Evolutionary conservation across 2,888 invertebrate species (phyloP).

Genomic region (Endotricha flammealis): DNA sequence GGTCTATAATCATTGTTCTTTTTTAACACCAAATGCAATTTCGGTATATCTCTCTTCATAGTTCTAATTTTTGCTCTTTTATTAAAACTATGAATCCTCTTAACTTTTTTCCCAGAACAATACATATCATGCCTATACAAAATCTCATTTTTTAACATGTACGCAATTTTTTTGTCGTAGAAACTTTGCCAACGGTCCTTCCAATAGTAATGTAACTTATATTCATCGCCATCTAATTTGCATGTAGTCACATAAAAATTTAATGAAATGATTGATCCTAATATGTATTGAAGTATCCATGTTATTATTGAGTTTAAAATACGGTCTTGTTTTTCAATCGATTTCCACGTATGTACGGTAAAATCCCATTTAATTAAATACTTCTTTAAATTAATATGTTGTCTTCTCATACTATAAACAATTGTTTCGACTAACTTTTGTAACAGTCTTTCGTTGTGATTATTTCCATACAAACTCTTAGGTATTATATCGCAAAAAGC

Average conservation of each 20-base stretch:
- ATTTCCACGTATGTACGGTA: slow-evolving; percentile 39
- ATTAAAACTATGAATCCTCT: slow-evolving; percentile 30
- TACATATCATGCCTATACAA: slow-evolving; percentile 43
- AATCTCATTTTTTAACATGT: slow-evolving; percentile 44
- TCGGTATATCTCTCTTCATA: slow-evolving; percentile 49
- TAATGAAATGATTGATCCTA: slow-evolving; percentile 55
- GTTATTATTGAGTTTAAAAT: slow-evolving; percentile 35
- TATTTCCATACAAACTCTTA: slow-evolving; percentile 42
- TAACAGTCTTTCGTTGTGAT: slow-evolving; percentile 51
- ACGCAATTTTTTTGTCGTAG: slow-evolving; percentile 53
- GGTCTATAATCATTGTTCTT: slow-evolving; percentile 53
- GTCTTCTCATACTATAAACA: slow-evolving; percentile 59
- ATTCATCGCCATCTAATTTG: slow-evolving; percentile 59
- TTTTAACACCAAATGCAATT: slow-evolving; percentile 58
- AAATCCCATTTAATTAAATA: slow-evolving; percentile 50
- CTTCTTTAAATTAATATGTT: slow-evolving; percentile 42
- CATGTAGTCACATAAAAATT: slow-evolving; percentile 67
- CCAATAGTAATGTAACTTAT: slow-evolving; percentile 62
- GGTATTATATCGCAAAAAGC: slow-evolving; percentile 52
- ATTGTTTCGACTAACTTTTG: slow-evolving; percentile 37
- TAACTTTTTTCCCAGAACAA: slow-evolving; percentile 42
- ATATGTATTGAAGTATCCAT: slow-evolving; percentile 52
- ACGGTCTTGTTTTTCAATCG: slow-evolving; percentile 15
- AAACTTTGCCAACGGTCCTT: slow-evolving; percentile 68
- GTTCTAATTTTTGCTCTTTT: slow-evolving; percentile 37